Evolutionary conservation across 1,140 invertebrate species (phyloP).

Genomic region (Drosophila kurseongensis): DNA sequence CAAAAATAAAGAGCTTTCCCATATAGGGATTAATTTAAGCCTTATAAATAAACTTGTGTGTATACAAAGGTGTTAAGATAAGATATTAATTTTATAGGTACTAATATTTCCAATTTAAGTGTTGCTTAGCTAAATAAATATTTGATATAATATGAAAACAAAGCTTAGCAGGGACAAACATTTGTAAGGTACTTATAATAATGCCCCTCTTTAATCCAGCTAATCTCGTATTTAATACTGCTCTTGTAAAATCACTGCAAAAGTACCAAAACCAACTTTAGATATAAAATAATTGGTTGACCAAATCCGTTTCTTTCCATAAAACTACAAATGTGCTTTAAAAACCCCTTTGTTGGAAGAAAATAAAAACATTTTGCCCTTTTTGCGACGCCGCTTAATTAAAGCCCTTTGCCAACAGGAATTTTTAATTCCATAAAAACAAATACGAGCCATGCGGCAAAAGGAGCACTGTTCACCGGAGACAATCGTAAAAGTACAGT

Average conservation of each 20-base stretch:
- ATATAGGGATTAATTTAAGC: neutral
- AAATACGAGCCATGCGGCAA: slow-evolving; percentile 47
- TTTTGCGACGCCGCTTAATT: slow-evolving; percentile 55
- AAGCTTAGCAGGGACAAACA: neutral
- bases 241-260: neutral
- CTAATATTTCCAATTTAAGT: too few relatives aligned
- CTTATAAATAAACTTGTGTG: neutral
- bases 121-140: too few relatives aligned
- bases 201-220: too few relatives aligned
- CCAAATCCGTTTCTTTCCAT: neutral
- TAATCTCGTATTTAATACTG: too few relatives aligned
- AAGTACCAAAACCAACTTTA: neutral
- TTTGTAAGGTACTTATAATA: neutral
- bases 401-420: slow-evolving; percentile 61
- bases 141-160: neutral
- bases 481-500: slow-evolving; percentile 63
- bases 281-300: neutral
- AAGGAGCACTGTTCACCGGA: slow-evolving; percentile 29
- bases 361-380: slow-evolving; percentile 4
- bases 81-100: too few relatives aligned
- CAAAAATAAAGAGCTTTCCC: neutral
- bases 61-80: too few relatives aligned
- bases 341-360: slow-evolving; percentile 10
- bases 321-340: slow-evolving; percentile 9
- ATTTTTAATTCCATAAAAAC: slow-evolving; percentile 69